phyloP scores from a whole-genome alignment of 2,113 vertebrate species.

The Meles meles region DNA sequence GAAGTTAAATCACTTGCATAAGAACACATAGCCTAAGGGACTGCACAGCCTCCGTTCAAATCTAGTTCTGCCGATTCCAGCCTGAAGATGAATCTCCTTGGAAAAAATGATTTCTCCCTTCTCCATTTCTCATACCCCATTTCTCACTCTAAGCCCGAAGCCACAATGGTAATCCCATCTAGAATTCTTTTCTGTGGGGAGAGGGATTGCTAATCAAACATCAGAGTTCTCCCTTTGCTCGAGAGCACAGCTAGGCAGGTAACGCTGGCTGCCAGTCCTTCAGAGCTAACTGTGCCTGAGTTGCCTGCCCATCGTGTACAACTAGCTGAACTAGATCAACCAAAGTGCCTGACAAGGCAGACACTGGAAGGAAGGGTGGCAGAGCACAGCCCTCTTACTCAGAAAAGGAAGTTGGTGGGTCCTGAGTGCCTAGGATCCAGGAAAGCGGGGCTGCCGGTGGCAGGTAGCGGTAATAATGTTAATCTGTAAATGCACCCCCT shows the following conservation, averaged over 20 bases:
- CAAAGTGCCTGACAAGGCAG: neutral
- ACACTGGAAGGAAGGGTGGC: neutral
- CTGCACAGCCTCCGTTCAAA: neutral
- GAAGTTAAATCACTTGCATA: neutral
- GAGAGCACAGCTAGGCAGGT: neutral
- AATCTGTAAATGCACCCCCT: neutral
- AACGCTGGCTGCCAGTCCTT: neutral
- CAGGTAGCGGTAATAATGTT: neutral
- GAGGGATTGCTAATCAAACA: neutral
- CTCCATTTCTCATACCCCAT: neutral
- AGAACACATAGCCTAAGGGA: neutral
- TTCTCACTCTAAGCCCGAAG: neutral
- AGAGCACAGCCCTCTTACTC: neutral
- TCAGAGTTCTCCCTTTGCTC: neutral
- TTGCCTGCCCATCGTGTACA: neutral
- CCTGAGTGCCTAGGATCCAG: neutral
- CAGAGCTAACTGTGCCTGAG: neutral
- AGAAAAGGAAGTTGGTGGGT: neutral
- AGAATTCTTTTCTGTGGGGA: neutral
- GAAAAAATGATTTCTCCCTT: neutral
- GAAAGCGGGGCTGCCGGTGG: rapidly evolving
- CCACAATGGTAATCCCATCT: neutral
- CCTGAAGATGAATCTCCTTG: neutral
- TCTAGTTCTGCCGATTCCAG: neutral
- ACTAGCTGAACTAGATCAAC: neutral